Conservation (phyloP, 2,797 vertebrate genomes). For the Gymnothorax reevesii region DNA sequence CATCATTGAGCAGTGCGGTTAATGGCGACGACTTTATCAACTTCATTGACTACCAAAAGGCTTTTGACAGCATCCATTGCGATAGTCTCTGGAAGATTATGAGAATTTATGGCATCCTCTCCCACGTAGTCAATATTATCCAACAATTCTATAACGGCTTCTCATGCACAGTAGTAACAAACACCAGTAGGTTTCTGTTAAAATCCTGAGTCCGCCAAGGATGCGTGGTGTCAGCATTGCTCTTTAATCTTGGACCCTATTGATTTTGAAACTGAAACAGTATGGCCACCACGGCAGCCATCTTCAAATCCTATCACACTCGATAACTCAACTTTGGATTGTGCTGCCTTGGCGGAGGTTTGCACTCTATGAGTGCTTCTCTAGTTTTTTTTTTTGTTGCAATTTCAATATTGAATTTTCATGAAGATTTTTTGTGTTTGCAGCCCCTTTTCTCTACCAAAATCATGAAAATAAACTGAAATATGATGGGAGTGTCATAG, state of each 20-base stretch:
- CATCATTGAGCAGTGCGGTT: slow-evolving; percentile 5
- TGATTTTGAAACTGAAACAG: too few relatives aligned
- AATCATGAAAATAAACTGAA: too few relatives aligned
- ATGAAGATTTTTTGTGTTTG: too few relatives aligned
- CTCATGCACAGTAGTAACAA: neutral
- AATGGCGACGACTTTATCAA: slow-evolving; percentile 10
- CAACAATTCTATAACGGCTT: neutral
- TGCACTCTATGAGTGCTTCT: too few relatives aligned
- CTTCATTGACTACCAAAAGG: slow-evolving; percentile 2
- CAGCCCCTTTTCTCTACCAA: too few relatives aligned
- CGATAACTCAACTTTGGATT: too few relatives aligned
- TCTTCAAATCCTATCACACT: too few relatives aligned
- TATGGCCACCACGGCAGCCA: too few relatives aligned
- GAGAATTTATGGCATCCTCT: neutral
- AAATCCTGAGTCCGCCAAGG: neutral
- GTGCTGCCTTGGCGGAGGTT: too few relatives aligned
- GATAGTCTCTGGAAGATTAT: slow-evolving; percentile 10
- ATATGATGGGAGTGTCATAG: too few relatives aligned
- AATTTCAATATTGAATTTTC: too few relatives aligned
- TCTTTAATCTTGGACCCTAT: neutral
- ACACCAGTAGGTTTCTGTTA: neutral
- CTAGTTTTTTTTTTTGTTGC: too few relatives aligned
- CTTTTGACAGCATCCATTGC: neutral
- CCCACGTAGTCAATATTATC: neutral
- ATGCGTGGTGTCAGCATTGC: slow-evolving; percentile 12